Base-by-base conservation (phyloP, 1,140 invertebrate species). In the Anastatus disparis region DNA sequence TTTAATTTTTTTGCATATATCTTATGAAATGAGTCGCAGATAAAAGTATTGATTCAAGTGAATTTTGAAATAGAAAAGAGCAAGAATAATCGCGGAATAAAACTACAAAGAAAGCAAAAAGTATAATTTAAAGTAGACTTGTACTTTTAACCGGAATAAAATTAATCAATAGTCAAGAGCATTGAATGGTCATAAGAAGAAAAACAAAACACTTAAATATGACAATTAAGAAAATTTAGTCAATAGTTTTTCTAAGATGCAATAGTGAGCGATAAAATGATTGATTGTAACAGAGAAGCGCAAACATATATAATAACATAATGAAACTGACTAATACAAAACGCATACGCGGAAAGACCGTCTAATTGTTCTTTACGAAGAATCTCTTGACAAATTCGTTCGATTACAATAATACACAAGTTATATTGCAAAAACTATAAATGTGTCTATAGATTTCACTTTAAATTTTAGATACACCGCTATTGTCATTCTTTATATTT, bases 311-410 rank as follows among this genome's bases (percentile, higher is more conserved):
- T 22, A 69, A 55, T 24, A 52, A 62, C 12, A 15, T 50, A n/a
- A n/a, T n/a, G n/a, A n/a, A n/a, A n/a, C n/a, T n/a, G n/a, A n/a
- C n/a, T 35, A 59, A 27, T 48, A 50, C 31, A 58, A 72, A 63
- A 31, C 65, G 59, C 52, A 53, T 69, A 64, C 59, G 48, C 17
- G 64, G 65, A 71, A 61, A 67, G 55, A 1, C 13, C 42, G 35
- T 58, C n/a, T 31, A 50, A 68, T 73, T 74, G 73, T 71, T 26
- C 38, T 17, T 42, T 74, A 74, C 73, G 53, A 9, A 48, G 73
- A 74, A 74, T 42, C 26, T 40, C 48, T 74, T 71, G 58, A 68
- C 63, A 63, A 71, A 71, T 71, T 66, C 27, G n/a, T 46, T 53
- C 22, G 59, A 61, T 61, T 26, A 48, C 3, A 61, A 71, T 26